Conservation (phyloP, 2,797 vertebrate genomes). For the Sylvia borin region DNA sequence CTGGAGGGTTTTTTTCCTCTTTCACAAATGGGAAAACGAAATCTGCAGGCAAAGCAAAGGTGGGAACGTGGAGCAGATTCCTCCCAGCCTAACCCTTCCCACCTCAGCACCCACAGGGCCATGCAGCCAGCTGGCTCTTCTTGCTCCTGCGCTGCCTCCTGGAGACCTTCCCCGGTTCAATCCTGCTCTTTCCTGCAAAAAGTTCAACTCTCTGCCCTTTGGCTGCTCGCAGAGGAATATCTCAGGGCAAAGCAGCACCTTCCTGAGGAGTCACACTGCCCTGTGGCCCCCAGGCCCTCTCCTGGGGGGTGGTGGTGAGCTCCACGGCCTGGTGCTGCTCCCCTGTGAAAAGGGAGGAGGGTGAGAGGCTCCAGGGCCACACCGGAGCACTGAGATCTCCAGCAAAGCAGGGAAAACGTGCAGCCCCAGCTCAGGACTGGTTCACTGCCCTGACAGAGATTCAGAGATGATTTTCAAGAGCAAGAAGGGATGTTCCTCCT, state of each 20-base stretch:
- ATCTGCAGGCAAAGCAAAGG: neutral
- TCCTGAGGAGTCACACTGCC: neutral
- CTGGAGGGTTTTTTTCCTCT: fast-evolving
- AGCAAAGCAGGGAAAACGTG: neutral
- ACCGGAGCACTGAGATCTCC: neutral
- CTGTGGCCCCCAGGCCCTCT: neutral
- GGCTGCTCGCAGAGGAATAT: neutral
- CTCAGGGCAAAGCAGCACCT: neutral
- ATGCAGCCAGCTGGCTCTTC: neutral
- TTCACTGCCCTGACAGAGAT: neutral
- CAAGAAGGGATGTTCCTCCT: neutral
- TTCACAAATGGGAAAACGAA: neutral
- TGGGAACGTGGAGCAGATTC: neutral
- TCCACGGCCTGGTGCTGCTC: neutral
- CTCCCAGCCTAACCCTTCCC: neutral
- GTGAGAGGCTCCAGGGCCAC: neutral
- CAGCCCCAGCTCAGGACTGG: neutral
- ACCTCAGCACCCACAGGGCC: neutral
- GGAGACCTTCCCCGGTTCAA: neutral
- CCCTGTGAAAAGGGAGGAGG: neutral
- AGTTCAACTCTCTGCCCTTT: neutral
- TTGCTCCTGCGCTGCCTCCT: neutral
- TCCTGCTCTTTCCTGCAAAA: neutral
- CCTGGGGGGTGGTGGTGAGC: fast-evolving
- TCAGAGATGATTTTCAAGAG: neutral